Conservation (phyloP, 2,888 invertebrate genomes). For the Xanthia icteritia region DNA sequence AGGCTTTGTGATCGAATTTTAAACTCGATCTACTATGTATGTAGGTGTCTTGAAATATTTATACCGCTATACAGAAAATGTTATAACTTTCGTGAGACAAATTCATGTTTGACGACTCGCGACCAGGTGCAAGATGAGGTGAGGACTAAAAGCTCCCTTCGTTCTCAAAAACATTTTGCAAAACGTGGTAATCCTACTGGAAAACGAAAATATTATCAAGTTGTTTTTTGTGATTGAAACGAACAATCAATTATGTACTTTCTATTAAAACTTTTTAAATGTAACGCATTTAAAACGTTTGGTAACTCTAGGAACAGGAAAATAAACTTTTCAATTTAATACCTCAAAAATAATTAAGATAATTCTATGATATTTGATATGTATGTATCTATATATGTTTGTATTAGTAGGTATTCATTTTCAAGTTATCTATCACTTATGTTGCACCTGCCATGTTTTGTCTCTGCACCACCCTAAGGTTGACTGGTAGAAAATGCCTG, state of each 20-base stretch:
- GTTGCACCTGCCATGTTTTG: no score
- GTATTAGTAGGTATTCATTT: no score
- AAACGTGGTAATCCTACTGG: not conserved
- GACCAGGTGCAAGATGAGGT: not conserved
- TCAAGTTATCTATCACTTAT: no score
- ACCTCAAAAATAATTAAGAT: not conserved
- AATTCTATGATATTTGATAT: no score
- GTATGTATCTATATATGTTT: no score
- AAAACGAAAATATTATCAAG: not conserved
- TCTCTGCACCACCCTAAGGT: no score
- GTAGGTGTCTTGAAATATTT: slow-evolving; percentile 10
- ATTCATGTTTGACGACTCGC: slow-evolving; percentile 17
- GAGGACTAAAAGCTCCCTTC: not conserved
- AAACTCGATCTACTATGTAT: slow-evolving; percentile 58
- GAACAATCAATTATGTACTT: not conserved
- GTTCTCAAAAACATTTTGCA: not conserved
- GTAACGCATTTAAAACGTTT: no score
- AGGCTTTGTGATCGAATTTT: slow-evolving; percentile 68
- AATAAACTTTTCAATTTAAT: not conserved
- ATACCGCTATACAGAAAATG: slow-evolving; percentile 24
- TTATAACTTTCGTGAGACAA: slow-evolving; percentile 24
- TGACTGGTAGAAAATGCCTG: no score
- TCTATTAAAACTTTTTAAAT: not conserved
- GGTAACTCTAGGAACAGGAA: not conserved
- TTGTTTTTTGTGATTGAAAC: not conserved